A percentile compares a stretch with the other conserved stretches of the same genome.
Evolutionary conservation across 1,140 invertebrate species (phyloP).

Genomic region (Danaus plexippus): DNA sequence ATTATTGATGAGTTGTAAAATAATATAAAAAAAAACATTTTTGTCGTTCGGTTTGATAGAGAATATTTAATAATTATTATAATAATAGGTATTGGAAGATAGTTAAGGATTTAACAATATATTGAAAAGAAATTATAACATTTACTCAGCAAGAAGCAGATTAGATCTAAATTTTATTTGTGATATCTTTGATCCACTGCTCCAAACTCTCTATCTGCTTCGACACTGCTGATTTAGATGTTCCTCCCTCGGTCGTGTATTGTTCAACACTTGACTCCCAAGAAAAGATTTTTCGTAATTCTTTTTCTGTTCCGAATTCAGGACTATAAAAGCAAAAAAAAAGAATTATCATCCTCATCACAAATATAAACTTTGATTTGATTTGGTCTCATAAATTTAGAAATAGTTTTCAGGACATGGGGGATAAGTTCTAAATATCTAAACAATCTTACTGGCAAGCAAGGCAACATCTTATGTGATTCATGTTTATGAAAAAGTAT

Average conservation of each 20-base stretch:
- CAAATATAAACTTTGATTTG: not conserved
- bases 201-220: constrained; percentile 40
- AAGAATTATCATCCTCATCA: not conserved
- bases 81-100: no score
- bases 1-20: no score
- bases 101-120: no score
- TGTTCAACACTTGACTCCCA: constrained; percentile 75
- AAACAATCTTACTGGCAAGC: no score
- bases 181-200: constrained; percentile 30
- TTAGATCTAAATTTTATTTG: no score
- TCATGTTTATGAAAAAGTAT: not conserved
- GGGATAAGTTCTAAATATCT: no score
- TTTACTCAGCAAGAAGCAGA: no score
- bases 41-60: no score
- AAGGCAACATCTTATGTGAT: no score
- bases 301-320: constrained; percentile 56
- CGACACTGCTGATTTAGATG: constrained; percentile 43
- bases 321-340: constrained; percentile 33
- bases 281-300: constrained; percentile 70
- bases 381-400: constrained; percentile 2
- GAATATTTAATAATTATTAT: no score
- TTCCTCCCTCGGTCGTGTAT: constrained; percentile 72
- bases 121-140: no score
- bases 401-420: not conserved
- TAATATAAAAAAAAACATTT: no score